Evolutionary conservation across 2,113 vertebrate species (phyloP), one percentile per base, ranked within the genome.

Genomic region (Natator depressus): DNA sequence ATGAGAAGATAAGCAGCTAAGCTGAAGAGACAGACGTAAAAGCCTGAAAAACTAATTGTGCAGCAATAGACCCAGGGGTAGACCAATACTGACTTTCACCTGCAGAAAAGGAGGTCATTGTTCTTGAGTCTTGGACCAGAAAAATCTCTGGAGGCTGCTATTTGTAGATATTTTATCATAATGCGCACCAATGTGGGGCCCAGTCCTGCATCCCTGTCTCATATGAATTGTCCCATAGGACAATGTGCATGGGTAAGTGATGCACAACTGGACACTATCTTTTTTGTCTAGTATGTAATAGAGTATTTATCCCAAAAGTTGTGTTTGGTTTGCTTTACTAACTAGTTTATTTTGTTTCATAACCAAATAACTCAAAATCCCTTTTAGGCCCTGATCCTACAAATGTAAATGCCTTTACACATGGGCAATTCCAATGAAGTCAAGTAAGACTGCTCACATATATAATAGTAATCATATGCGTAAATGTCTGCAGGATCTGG

Each of bases 11-110:
- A 95, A 95, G 47, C 85, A 91, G 6, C 85, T 38, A 93, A 95
- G 88, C 59, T 94, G 85, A 83, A 14, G 53, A 94, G 54, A 94
- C 85, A 24, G 79, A 91, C 93, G 59, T 46, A 96, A 94, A 95
- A 88, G 20, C n/a, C 76, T 79, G 78, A 89, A 89, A 93, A 2
- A 93, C 0, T 53, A 91, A 89, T 5, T 85, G 42, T 65, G 91
- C 84, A 76, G 57, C 84, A 82, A 0, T 82, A 50, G 78, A 17
- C 46, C 31, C 62, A 49, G 4, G 38, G 9, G 27, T 81, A n/a
- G 8, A 57, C n/a, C 17, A 80, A 53, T 51, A 79, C 51, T 59
- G 82, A 91, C 59, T 93, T 75, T 59, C n/a, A 31, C 27, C 75
- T 82, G 47, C 8, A 90, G 82, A 94, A 91, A 93, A 14, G 11